phyloP scores from a whole-genome alignment of 1,140 invertebrate genomes.

The Pissodes strobi region DNA sequence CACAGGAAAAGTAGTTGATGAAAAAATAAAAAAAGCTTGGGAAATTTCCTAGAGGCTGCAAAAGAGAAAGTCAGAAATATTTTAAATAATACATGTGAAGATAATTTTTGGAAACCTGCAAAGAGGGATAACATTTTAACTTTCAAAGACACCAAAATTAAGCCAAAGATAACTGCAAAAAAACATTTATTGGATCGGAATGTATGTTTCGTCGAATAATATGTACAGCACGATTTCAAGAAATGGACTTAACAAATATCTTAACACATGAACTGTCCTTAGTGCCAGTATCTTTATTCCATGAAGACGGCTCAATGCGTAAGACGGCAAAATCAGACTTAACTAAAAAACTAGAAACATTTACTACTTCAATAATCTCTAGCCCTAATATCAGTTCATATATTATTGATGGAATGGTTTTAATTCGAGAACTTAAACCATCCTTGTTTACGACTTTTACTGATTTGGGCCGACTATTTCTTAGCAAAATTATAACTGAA shows the following conservation, averaged over 20 bases:
- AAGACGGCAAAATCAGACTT: constrained; percentile 20
- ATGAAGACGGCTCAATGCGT: constrained; percentile 23
- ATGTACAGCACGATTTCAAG: constrained; percentile 18
- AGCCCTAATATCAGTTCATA: too few species aligned
- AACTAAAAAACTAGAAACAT: constrained; percentile 16
- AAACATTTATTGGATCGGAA: constrained; percentile 18
- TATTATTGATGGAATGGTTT: too few species aligned
- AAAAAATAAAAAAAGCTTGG: not conserved
- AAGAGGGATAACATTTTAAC: constrained; percentile 17
- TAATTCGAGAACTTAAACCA: too few species aligned
- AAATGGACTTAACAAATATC: constrained; percentile 19
- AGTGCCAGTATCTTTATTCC: constrained; percentile 19
- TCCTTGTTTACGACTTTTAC: too few species aligned
- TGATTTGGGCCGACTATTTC: too few species aligned
- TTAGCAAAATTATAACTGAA: too few species aligned
- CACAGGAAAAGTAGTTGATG: too few species aligned
- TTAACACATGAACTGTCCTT: constrained; percentile 18
- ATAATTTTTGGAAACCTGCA: constrained; percentile 17
- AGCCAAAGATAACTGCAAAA: constrained; percentile 7
- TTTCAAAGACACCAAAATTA: constrained; percentile 5
- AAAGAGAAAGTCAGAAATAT: not conserved
- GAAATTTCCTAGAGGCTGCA: constrained; percentile 10
- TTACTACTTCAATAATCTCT: not conserved
- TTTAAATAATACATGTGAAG: not conserved
- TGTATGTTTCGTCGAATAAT: constrained; percentile 27